Percentiles rank a stretch among this genome's conserved stretches.
Conservation (phyloP, 2,113 vertebrate species). For the Callipepla squamata region DNA sequence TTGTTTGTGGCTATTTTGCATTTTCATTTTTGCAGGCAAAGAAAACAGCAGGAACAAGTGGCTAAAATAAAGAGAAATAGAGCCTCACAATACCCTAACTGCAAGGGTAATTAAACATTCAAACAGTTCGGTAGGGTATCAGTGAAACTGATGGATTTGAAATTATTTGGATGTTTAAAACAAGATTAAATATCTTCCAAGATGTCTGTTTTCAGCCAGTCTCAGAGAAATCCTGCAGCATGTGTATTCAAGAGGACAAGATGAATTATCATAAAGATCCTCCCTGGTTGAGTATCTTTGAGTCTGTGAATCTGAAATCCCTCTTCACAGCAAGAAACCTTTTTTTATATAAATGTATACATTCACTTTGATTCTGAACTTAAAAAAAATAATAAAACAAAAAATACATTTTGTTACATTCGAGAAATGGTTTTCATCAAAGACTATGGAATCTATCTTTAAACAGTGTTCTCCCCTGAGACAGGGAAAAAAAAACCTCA, state of each 20-base stretch:
- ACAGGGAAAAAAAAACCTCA: neutral
- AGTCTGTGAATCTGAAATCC: neutral
- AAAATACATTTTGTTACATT: neutral
- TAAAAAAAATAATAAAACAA: neutral
- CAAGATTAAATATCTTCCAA: neutral
- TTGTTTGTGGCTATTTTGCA: neutral
- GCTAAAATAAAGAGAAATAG: neutral
- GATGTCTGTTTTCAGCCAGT: neutral
- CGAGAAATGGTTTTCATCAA: neutral
- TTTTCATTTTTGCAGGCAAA: neutral
- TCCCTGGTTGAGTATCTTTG: neutral
- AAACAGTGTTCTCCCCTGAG: neutral
- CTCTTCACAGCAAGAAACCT: neutral
- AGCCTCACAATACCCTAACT: neutral
- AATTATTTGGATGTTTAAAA: slow-evolving; percentile 6
- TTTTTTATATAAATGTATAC: neutral
- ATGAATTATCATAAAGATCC: neutral
- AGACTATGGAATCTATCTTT: neutral
- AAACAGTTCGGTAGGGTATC: neutral
- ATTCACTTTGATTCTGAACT: neutral
- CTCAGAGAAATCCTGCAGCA: neutral
- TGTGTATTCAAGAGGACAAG: neutral
- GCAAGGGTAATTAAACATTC: slow-evolving; percentile 5
- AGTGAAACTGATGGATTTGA: neutral
- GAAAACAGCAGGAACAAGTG: neutral